Evolutionary conservation across 2,888 invertebrate genomes (phyloP).

Genomic region (Hydraecia micacea): DNA sequence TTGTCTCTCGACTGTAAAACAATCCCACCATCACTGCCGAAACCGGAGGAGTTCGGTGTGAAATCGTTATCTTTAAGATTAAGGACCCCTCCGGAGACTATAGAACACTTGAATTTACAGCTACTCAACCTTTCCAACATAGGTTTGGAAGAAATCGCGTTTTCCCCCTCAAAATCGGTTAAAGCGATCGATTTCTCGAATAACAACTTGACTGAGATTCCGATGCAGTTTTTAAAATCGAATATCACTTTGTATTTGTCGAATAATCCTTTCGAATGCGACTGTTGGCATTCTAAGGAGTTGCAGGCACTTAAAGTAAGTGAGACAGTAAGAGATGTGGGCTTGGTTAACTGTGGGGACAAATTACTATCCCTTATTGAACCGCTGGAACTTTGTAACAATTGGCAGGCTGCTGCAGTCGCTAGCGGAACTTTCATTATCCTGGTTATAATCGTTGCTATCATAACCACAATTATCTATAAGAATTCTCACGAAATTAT

Average conservation of each 20-base stretch:
- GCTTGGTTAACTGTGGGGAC: slow-evolving; percentile 39
- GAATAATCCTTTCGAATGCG: slow-evolving; percentile 48
- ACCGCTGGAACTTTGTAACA: slow-evolving; percentile 64
- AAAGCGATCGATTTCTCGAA: slow-evolving; percentile 49
- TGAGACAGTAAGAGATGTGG: slow-evolving; percentile 54
- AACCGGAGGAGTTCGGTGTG: neutral
- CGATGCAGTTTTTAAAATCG: slow-evolving; percentile 23
- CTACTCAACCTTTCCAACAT: slow-evolving; percentile 40
- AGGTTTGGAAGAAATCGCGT: slow-evolving; percentile 34
- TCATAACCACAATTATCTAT: slow-evolving; percentile 40
- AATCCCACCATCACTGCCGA: slow-evolving; percentile 21
- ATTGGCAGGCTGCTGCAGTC: slow-evolving; percentile 45
- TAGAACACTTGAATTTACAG: slow-evolving; percentile 16
- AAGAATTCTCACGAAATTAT: slow-evolving; percentile 62
- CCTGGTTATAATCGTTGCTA: slow-evolving; percentile 23
- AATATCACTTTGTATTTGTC: slow-evolving; percentile 45
- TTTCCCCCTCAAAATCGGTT: slow-evolving; percentile 24
- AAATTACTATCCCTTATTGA: slow-evolving; percentile 36
- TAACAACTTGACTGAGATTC: slow-evolving; percentile 46
- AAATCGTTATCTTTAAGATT: slow-evolving; percentile 14
- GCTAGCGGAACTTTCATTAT: slow-evolving; percentile 50
- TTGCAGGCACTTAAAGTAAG: slow-evolving; percentile 24
- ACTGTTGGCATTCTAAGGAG: slow-evolving; percentile 36
- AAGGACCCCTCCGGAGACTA: neutral
- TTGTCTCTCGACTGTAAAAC: slow-evolving; percentile 28